These are phyloP conservation scores for Dicrostonyx torquatus DNA, from an alignment of 2,797 vertebrate species.

Conservation along the genomic window DNA sequence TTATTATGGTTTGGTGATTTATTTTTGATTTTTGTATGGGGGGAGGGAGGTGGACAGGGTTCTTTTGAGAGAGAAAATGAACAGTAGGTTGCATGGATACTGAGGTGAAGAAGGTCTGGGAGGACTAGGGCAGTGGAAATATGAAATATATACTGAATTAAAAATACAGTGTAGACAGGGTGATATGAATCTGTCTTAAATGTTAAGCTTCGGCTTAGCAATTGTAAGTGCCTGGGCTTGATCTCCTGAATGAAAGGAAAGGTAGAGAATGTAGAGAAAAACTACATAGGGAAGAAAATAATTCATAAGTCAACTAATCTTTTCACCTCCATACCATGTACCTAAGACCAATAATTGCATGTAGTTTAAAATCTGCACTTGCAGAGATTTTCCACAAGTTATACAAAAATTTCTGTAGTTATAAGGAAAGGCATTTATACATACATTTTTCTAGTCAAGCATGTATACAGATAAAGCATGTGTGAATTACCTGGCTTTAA, in stretches of 20 bases:
- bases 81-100: neutral
- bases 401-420: neutral
- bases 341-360: neutral
- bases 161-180: no score
- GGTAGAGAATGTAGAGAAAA: neutral
- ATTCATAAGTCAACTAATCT: neutral
- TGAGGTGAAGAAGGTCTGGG: neutral
- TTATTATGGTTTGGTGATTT: neutral
- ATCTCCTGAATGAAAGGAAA: neutral
- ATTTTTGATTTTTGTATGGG: neutral
- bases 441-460: neutral
- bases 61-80: neutral
- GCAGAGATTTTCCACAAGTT: neutral
- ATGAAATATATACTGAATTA: neutral
- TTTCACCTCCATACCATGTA: neutral
- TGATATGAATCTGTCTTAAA: neutral
- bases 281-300: slow-evolving; percentile 1
- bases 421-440: neutral
- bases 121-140: neutral
- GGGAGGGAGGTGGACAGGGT: neutral
- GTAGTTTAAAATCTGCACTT: neutral
- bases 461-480: neutral
- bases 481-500: neutral
- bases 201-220: neutral
- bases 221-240: neutral